Conservation (phyloP, 2,113 vertebrate genomes). For the Ondatra zibethicus region DNA sequence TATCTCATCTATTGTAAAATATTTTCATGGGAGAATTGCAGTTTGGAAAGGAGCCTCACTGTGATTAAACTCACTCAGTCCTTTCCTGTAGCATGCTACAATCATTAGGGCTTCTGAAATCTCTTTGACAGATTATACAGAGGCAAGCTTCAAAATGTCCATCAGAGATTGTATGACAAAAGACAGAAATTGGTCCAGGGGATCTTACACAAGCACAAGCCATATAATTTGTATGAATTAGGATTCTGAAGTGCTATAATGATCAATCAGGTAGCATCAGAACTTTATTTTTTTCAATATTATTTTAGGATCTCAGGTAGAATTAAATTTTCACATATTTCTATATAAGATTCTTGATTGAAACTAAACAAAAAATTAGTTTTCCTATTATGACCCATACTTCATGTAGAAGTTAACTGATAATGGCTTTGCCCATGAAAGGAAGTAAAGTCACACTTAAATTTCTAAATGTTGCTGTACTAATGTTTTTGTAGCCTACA, state of each 20-base stretch:
- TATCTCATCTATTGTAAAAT: not conserved
- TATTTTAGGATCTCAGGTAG: not conserved
- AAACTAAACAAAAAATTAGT: not conserved
- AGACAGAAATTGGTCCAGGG: not conserved
- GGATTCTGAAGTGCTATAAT: not conserved
- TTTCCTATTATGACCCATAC: constrained; percentile 8
- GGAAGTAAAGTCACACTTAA: not conserved
- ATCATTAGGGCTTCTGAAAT: not conserved
- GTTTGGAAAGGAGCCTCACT: not conserved
- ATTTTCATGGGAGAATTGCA: constrained; percentile 39
- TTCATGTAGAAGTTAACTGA: not conserved
- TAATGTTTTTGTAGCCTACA: not conserved
- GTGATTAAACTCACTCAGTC: not conserved
- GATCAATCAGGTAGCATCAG: not conserved
- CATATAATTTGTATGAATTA: not conserved
- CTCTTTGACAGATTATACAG: not conserved
- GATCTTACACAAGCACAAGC: not conserved
- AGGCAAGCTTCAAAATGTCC: not conserved
- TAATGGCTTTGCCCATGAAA: not conserved
- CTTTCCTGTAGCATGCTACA: not conserved
- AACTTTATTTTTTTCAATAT: not conserved
- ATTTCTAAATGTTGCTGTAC: not conserved
- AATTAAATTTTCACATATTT: constrained; percentile 22
- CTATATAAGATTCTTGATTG: constrained; percentile 15
- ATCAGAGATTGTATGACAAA: not conserved